Conservation (phyloP, 2,888 invertebrate genomes). For the Eristalis arbustorum region DNA sequence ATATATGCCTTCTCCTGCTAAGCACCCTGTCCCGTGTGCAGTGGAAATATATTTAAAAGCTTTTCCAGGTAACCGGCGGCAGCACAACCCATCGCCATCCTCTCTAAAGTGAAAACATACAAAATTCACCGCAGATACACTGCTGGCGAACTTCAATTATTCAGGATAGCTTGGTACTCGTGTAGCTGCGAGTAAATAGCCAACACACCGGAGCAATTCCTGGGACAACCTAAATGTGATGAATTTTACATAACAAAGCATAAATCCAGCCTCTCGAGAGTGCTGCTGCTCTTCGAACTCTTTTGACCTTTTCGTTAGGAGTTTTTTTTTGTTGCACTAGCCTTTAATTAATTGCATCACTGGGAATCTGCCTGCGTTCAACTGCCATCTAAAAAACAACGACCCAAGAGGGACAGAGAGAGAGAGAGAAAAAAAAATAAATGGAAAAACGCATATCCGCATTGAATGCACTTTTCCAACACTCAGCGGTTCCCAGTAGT, state of each 20-base stretch:
- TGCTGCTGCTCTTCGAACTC: neutral
- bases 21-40: neutral
- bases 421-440: neutral
- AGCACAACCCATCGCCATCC: neutral
- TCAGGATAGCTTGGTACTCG: neutral
- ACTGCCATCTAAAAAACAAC: neutral
- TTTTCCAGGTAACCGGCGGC: neutral
- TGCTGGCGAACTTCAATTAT: neutral
- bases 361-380: neutral
- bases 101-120: neutral
- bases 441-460: neutral
- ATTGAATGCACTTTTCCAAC: slow-evolving; percentile 47
- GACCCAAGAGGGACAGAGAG: neutral
- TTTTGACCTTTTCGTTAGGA: neutral
- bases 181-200: neutral
- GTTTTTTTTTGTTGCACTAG: neutral
- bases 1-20: neutral
- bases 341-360: neutral
- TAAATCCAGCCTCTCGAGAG: neutral
- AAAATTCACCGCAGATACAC: neutral
- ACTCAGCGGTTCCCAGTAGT: slow-evolving; percentile 37
- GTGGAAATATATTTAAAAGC: neutral
- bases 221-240: neutral
- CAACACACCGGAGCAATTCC: neutral
- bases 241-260: neutral